Evolutionary conservation across 2,113 vertebrate genomes (phyloP), one percentile per base, ranked within the genome.

Genomic region (Agapornis roseicollis): DNA sequence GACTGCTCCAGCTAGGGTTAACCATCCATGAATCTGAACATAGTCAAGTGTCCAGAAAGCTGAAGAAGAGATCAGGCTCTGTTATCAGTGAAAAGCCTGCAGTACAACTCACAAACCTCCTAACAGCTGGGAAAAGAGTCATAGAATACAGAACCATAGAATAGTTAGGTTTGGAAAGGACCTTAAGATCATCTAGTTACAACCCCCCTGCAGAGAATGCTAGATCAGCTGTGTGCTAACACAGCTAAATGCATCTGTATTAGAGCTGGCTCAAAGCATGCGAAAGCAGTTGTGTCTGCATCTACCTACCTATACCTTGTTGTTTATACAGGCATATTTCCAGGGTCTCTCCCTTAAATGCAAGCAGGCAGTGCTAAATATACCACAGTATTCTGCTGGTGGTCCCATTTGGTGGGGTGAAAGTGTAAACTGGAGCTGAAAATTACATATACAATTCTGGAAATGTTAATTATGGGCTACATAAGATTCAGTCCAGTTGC

Each of bases 1-100:
- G 47, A 65, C 11, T 7, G 2, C 14, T n/a, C 2, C 18, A 0
- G 0, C 29, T 29, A 22, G 5, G 18, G 35, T 76, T 89, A 80
- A 70, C 46, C 39, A 41, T 17, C 46, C 20, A 1, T 7, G 46
- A 52, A 47, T 24, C 39, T 76, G 61, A 84, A 50, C 35, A 11
- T 9, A 47, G 10, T 14, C 29, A 39, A 63, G 33, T 1, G 14
- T 33, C 74, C 71, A 50, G 31, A 29, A 5, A 49, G 52, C 69
- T 80, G 53, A 65, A 79, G 47, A 55, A 46, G 27, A 64, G 29
- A 63, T 22, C 13, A 61, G 31, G 17, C 37, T 79, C 68, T 64
- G 25, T 39, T 29, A 46, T 11, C 52, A 76, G 19, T 5, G 10
- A 79, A 37, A 84, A 53, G 28, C 24, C 78, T 61, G 25, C 16